Evolutionary conservation across 2,113 vertebrate species (phyloP).

Genomic region (Sula dactylatra): DNA sequence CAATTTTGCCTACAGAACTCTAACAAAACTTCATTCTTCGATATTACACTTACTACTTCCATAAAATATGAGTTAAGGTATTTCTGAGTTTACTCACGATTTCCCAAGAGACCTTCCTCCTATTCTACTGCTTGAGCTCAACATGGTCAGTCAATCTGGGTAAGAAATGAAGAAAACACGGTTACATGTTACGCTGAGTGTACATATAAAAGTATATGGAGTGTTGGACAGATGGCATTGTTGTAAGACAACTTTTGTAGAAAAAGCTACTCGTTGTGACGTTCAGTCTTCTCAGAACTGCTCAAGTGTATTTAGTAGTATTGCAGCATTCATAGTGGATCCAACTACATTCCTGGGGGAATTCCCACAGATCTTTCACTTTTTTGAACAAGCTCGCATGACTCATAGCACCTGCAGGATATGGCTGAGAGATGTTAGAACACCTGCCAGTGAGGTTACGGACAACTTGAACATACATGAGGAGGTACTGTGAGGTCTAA

Average conservation of each 20-base stretch:
- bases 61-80: not conserved
- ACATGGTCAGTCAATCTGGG: not conserved
- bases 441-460: not conserved
- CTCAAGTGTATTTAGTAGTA: not conserved
- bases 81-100: not conserved
- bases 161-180: not conserved
- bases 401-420: not conserved
- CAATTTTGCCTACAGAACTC: not conserved
- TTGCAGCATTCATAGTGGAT: not conserved
- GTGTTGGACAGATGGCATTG: not conserved
- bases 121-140: not conserved
- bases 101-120: not conserved
- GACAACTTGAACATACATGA: not conserved
- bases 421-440: not conserved
- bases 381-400: not conserved
- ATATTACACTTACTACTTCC: not conserved
- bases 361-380: not conserved
- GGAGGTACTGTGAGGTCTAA: not conserved
- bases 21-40: not conserved
- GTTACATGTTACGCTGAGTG: rapidly evolving
- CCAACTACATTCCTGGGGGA: not conserved
- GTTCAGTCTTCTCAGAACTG: not conserved
- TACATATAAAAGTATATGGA: not conserved
- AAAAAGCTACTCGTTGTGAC: not conserved
- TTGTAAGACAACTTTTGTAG: not conserved